Evolutionary conservation across 2,113 vertebrate species (phyloP), one percentile per base, ranked within the genome.

Genomic region (Penelope pileata): DNA sequence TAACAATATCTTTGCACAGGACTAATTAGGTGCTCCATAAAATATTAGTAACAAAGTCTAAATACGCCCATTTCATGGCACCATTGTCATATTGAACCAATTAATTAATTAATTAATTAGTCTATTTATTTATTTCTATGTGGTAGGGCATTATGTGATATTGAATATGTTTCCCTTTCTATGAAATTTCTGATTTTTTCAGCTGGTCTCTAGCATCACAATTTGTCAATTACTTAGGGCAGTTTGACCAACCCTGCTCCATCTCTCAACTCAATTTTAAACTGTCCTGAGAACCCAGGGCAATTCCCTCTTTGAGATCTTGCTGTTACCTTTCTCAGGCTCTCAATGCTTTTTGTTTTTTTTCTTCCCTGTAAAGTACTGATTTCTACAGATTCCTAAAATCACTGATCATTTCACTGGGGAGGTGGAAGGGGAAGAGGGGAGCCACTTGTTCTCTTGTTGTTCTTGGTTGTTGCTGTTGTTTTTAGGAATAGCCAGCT

Each of bases 291-390:
- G 8, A 67, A 32, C 9, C 53, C 26, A 51, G 22, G n/a, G n/a
- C n/a, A n/a, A n/a, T n/a, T n/a, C n/a, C n/a, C 10, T 40, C 12
- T 75, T 47, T 2, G 1, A n/a, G 2, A 11, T 67, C 34, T 68
- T 76, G 8, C 10, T 29, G 15, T 50, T 22, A 29, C 18, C 30
- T 69, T 60, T 80, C 40, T 60, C 19, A 76, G 13, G 18, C 30
- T 56, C 30, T 45, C 5, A 58, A 3, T 2, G 1, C 5, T 9
- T 40, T 59, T 21, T 38, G 36, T 60, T 7, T 43, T 19, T 53
- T 45, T 40, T 10, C 2, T 16, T 7, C 48, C 12, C 5, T 2
- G 0, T 32, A 60, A 4, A 51, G 9, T 7, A 14, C 32, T 38
- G 22, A 30, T 19, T 58, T 6, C 7, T 36, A 48, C 3, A 59